Evolutionary conservation across 2,113 vertebrate genomes (phyloP).

Genomic region (Uropsilus gracilis): DNA sequence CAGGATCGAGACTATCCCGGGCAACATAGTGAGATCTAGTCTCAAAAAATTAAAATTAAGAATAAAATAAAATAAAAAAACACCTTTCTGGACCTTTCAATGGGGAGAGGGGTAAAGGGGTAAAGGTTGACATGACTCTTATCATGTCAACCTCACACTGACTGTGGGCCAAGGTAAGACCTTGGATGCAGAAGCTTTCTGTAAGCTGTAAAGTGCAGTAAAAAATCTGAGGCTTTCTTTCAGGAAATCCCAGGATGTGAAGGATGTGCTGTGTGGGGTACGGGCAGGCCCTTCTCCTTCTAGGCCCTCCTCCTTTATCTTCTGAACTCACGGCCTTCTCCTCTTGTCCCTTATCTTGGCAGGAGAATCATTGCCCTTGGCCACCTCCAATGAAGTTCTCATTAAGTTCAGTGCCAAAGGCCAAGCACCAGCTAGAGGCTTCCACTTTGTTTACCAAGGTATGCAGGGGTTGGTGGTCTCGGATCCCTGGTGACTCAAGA

Average conservation of each 20-base stretch:
- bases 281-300: background rate
- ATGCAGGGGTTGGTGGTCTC: constrained; percentile 48
- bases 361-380: constrained; percentile 97
- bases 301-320: background rate
- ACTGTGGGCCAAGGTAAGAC: background rate
- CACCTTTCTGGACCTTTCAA: background rate
- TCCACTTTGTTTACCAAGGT: constrained; percentile 99
- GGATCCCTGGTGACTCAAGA: background rate
- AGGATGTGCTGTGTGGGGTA: background rate
- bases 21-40: too few relatives aligned
- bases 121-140: too few relatives aligned
- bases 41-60: too few relatives aligned
- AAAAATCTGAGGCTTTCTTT: background rate
- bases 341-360: constrained; percentile 27
- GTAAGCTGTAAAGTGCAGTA: background rate
- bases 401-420: constrained; percentile 97
- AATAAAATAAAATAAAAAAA: too few relatives aligned
- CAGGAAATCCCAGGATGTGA: background rate
- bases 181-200: background rate
- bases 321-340: constrained; percentile 7
- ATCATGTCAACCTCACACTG: background rate
- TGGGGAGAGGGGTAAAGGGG: background rate
- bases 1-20: too few relatives aligned
- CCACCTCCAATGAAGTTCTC: constrained; percentile 97
- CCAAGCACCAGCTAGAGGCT: constrained; percentile 94